Conservation (phyloP, 1,140 invertebrate genomes). For the Halesus radiatus region DNA sequence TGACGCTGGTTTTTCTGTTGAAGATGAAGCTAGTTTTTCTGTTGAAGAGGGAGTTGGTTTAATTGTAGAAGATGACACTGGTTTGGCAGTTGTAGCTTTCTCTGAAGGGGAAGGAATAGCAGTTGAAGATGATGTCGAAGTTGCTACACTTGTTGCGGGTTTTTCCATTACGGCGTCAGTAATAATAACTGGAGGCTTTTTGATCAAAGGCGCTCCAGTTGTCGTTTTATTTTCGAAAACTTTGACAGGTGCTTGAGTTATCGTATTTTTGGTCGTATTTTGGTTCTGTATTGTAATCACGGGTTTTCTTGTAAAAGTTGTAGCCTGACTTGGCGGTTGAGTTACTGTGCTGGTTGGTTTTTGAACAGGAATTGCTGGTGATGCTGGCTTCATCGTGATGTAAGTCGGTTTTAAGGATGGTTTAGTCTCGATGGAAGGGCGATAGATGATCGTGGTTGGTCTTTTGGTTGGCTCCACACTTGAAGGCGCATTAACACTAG, state of each 20-base stretch:
- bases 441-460: constrained; percentile 49
- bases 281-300: not conserved
- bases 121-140: constrained; percentile 59
- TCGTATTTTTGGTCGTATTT: not conserved
- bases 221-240: constrained; percentile 46
- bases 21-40: constrained; percentile 47
- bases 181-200: constrained; percentile 28
- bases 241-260: constrained; percentile 42
- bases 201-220: not conserved
- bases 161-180: constrained; percentile 55
- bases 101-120: constrained; percentile 48
- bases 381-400: constrained; percentile 36
- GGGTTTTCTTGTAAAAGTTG: not conserved
- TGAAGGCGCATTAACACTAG: constrained; percentile 45
- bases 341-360: constrained; percentile 24
- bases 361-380: constrained; percentile 15
- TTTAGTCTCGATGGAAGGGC: constrained; percentile 41
- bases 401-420: constrained; percentile 27
- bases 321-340: not conserved
- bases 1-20: constrained; percentile 47
- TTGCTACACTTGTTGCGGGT: constrained; percentile 54
- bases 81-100: constrained; percentile 56
- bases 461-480: constrained; percentile 41
- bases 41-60: constrained; percentile 43
- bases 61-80: not conserved